Conservation (phyloP, 2,888 invertebrate species). For the Leptinotarsa peninsularis region DNA sequence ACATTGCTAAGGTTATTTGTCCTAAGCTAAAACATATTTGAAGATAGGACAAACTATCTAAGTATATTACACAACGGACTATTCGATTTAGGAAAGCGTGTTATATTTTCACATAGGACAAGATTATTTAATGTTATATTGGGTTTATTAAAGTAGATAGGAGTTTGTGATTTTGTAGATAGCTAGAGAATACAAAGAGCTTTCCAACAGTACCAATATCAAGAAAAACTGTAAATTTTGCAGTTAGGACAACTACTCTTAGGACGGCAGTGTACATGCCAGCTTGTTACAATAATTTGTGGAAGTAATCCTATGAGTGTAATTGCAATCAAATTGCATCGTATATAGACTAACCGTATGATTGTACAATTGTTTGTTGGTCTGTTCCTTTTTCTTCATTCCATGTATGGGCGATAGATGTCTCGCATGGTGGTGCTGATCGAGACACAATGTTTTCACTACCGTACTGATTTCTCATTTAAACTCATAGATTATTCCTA, state of each 20-base stretch:
- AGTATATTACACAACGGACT: neutral
- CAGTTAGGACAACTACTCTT: constrained; percentile 4
- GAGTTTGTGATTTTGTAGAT: neutral
- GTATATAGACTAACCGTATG: no score
- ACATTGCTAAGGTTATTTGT: neutral
- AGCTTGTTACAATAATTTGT: no score
- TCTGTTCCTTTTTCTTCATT: no score
- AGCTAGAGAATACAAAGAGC: constrained; percentile 3
- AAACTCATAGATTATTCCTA: no score
- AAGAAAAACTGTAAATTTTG: neutral
- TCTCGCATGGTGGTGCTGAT: no score
- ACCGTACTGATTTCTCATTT: no score
- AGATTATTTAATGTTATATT: neutral
- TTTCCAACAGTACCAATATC: constrained; percentile 10
- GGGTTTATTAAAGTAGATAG: neutral
- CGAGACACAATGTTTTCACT: no score
- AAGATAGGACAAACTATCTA: neutral
- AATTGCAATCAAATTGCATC: no score
- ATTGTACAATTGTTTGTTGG: no score
- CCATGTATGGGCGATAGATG: no score
- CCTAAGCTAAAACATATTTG: neutral
- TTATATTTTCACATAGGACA: neutral
- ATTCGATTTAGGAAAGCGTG: neutral
- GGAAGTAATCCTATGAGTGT: no score
- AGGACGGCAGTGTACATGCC: neutral